Evolutionary conservation across 2,888 invertebrate genomes (phyloP).

Genomic region (Mimachlamys varia): DNA sequence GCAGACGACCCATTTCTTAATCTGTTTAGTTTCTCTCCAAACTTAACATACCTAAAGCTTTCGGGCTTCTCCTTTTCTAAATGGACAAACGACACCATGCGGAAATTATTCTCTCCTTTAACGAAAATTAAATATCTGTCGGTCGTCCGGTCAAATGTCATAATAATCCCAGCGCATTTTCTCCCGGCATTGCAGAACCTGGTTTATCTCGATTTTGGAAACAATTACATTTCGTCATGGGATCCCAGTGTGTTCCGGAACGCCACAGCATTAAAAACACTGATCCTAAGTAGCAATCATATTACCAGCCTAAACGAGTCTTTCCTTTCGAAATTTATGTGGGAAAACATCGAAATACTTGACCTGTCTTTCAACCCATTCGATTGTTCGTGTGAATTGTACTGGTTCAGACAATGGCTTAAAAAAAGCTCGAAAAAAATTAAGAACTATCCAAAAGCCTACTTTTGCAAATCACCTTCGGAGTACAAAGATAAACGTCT

Average conservation of each 20-base stretch:
- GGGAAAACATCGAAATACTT: slow-evolving; percentile 77
- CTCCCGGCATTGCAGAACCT: slow-evolving; percentile 32
- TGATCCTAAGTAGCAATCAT: slow-evolving; percentile 20
- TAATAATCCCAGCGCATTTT: neutral
- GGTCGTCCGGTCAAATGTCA: neutral
- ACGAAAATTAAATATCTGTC: neutral
- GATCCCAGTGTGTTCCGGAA: slow-evolving; percentile 5
- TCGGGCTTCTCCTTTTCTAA: slow-evolving; percentile 21
- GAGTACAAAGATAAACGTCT: neutral
- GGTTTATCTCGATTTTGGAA: neutral
- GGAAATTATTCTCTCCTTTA: slow-evolving; percentile 22
- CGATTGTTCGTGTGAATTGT: slow-evolving; percentile 84
- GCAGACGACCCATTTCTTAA: neutral
- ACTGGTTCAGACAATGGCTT: slow-evolving; percentile 59
- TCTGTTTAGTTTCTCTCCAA: slow-evolving; percentile 35
- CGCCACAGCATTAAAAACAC: neutral
- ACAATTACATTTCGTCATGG: slow-evolving; percentile 28
- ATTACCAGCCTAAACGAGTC: slow-evolving; percentile 42
- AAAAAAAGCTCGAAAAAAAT: neutral
- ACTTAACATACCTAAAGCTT: slow-evolving; percentile 19
- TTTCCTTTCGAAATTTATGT: slow-evolving; percentile 43
- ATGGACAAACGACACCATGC: slow-evolving; percentile 1
- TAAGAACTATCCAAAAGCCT: slow-evolving; percentile 16
- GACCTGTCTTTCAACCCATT: slow-evolving; percentile 85
- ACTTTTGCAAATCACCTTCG: slow-evolving; percentile 39